Evolutionary conservation across 2,888 invertebrate species (phyloP).

Genomic region (Uloborus plumipes): DNA sequence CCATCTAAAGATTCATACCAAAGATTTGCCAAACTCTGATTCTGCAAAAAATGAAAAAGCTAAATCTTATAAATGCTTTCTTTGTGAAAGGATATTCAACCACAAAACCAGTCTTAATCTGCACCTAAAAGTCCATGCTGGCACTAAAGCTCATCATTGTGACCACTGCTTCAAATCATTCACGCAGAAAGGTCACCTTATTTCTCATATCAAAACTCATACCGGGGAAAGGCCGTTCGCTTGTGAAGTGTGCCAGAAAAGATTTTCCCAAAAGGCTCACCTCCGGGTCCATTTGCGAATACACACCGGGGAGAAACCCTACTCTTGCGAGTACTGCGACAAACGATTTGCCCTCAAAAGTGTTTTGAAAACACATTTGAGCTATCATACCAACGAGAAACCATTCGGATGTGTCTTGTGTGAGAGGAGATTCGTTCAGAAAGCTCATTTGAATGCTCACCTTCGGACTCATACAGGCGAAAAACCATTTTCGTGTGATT

Average conservation of each 20-base stretch:
- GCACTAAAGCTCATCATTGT: not conserved
- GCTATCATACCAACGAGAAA: slow-evolving; percentile 8
- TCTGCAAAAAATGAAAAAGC: not conserved
- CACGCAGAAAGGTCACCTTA: not conserved
- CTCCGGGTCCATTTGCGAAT: slow-evolving; percentile 65
- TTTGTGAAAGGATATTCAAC: not conserved
- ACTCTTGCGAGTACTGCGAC: slow-evolving; percentile 68
- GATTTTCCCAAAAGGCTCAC: slow-evolving; percentile 3
- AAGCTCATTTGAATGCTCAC: not conserved
- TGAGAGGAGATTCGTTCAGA: slow-evolving; percentile 4
- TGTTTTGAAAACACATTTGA: not conserved
- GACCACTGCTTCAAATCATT: not conserved
- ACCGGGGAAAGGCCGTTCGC: slow-evolving; percentile 1
- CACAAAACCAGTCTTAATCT: not conserved
- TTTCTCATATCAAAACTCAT: not conserved
- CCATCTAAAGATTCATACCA: not conserved
- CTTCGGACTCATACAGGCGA: slow-evolving; percentile 1
- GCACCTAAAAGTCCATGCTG: not conserved
- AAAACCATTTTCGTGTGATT: slow-evolving; percentile 1
- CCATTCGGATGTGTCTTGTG: slow-evolving; percentile 3
- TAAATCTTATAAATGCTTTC: not conserved
- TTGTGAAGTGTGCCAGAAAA: slow-evolving; percentile 8
- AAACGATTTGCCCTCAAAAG: slow-evolving; percentile 2
- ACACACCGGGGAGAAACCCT: slow-evolving; percentile 68
- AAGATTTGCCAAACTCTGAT: no score